phyloP scores from a whole-genome alignment of 2,113 vertebrate species.

The Danionella cerebrum region DNA sequence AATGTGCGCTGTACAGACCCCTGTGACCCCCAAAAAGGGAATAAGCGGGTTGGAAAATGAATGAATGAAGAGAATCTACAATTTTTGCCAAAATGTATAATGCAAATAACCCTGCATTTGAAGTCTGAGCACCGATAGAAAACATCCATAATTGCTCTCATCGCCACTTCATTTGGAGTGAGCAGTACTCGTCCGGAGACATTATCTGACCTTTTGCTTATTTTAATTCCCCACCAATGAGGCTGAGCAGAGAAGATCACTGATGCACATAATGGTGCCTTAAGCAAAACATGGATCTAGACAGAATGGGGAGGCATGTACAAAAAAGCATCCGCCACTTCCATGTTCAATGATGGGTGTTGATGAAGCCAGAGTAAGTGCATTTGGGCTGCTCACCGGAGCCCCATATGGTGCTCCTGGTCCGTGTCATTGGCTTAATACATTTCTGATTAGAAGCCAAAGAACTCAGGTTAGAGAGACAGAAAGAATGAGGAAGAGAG shows the following conservation, averaged over 20 bases:
- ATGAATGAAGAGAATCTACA: too few relatives aligned
- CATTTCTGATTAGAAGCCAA: slow-evolving; percentile 92
- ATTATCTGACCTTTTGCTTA: slow-evolving; percentile 67
- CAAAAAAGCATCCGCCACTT: slow-evolving; percentile 23
- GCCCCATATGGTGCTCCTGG: slow-evolving; percentile 98
- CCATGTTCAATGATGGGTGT: slow-evolving; percentile 46
- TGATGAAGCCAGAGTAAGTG: slow-evolving; percentile 40
- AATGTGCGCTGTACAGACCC: too few relatives aligned
- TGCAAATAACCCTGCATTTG: too few relatives aligned
- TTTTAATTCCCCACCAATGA: slow-evolving; percentile 68
- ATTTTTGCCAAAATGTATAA: too few relatives aligned
- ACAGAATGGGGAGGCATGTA: slow-evolving; percentile 42
- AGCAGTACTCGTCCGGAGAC: slow-evolving; percentile 62
- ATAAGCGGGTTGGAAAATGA: too few relatives aligned
- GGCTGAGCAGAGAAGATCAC: slow-evolving; percentile 68
- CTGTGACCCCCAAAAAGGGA: too few relatives aligned
- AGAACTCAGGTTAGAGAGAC: slow-evolving; percentile 45
- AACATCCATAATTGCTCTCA: slow-evolving; percentile 70
- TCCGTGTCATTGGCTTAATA: slow-evolving; percentile 99
- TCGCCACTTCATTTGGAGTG: slow-evolving; percentile 68
- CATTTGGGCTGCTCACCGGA: slow-evolving; percentile 79
- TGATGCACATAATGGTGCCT: slow-evolving; percentile 70
- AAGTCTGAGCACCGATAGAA: slow-evolving; percentile 48
- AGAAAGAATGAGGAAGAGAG: slow-evolving; percentile 51
- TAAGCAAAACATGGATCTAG: slow-evolving; percentile 68